These are phyloP conservation scores for Egretta garzetta DNA, from an alignment of 2,113 vertebrate genomes.

Conservation along the genomic window DNA sequence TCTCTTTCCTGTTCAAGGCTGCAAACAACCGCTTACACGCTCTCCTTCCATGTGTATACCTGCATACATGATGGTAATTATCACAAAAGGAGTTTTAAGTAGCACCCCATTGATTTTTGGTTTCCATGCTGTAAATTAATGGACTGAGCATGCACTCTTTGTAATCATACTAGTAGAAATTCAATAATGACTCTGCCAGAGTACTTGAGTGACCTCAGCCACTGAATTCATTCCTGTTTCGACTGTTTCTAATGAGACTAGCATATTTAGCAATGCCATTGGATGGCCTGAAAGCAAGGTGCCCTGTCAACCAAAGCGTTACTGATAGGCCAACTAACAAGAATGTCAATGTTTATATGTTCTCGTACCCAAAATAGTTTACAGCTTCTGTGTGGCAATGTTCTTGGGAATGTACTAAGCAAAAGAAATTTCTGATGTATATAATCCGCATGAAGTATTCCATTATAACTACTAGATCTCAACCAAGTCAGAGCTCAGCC, in stretches of 20 bases:
- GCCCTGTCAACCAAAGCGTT: background rate
- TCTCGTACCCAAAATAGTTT: background rate
- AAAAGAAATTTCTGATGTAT: background rate
- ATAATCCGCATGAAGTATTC: background rate
- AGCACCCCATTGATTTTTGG: constrained; percentile 59
- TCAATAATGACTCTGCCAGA: constrained; percentile 51
- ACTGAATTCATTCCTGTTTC: constrained; percentile 10
- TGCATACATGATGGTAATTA: constrained; percentile 10
- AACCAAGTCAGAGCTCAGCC: background rate
- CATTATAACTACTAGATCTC: background rate
- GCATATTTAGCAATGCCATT: background rate
- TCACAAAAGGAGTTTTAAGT: constrained; percentile 24
- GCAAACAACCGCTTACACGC: background rate
- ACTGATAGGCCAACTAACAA: background rate
- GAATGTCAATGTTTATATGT: background rate
- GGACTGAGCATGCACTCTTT: constrained; percentile 39
- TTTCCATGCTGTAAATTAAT: constrained; percentile 56
- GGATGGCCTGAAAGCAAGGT: background rate
- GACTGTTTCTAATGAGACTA: background rate
- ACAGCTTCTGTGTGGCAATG: background rate
- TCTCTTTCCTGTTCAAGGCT: background rate
- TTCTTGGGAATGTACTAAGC: background rate
- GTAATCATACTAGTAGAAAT: constrained; percentile 49
- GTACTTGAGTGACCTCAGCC: constrained; percentile 28
- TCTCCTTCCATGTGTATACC: background rate